These are phyloP conservation scores for Hoplias malabaricus DNA, from an alignment of 2,113 vertebrate species.

Conservation along the genomic window DNA sequence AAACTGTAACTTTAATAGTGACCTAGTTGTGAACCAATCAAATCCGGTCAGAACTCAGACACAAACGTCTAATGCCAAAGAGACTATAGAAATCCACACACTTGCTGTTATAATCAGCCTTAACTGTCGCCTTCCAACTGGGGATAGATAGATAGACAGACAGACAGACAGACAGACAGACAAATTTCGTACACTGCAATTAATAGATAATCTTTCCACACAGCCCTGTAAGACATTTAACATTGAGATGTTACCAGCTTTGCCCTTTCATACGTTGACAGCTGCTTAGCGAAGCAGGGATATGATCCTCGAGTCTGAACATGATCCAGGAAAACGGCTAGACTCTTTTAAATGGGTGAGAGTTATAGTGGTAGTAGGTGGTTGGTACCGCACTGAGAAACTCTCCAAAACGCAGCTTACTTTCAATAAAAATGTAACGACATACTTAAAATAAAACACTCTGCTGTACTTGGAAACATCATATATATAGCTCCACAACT, in stretches of 20 bases:
- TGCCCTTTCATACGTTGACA: constrained; percentile 16
- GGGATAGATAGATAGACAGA: background rate
- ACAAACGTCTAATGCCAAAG: too few relatives aligned
- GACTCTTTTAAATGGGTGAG: background rate
- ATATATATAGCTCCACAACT: too few relatives aligned
- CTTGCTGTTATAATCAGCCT: background rate
- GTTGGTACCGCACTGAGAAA: background rate
- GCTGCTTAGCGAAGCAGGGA: background rate
- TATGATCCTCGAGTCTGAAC: background rate
- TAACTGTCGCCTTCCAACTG: too few relatives aligned
- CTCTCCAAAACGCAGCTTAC: background rate
- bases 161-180: background rate
- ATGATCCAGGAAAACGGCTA: background rate
- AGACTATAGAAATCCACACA: too few relatives aligned
- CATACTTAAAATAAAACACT: too few relatives aligned
- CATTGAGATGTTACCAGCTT: background rate
- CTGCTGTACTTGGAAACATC: too few relatives aligned
- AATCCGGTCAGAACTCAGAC: too few relatives aligned
- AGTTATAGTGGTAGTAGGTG: background rate
- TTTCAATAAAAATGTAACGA: too few relatives aligned
- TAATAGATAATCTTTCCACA: background rate
- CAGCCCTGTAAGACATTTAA: background rate
- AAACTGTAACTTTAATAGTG: too few relatives aligned
- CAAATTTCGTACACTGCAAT: background rate
- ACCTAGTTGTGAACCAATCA: too few relatives aligned